A percentile compares a stretch with the other conserved stretches of the same genome.
phyloP scores from a whole-genome alignment of 2,888 invertebrate species.

The Clitarchus hookeri region DNA sequence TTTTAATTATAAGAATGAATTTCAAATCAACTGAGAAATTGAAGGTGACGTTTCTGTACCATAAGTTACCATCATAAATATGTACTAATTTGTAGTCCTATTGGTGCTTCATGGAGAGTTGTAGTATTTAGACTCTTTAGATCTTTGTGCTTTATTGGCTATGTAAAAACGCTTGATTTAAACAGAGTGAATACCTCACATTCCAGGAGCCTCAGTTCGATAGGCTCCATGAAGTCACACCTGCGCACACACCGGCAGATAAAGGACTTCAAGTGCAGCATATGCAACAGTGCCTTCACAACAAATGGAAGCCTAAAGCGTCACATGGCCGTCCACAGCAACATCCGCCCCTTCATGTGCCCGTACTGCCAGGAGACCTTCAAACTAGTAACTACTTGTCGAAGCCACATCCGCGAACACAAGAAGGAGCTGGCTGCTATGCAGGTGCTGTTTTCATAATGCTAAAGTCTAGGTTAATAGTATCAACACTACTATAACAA shows the following conservation, averaged over 20 bases:
- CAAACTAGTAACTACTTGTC: conserved; percentile 63
- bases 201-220: conserved; percentile 58
- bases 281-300: conserved; percentile 54
- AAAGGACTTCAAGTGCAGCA: conserved; percentile 58
- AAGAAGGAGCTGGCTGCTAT: conserved; percentile 58
- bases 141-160: too few species aligned
- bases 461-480: too few species aligned
- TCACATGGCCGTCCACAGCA: conserved; percentile 58
- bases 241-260: conserved; percentile 59
- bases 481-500: too few species aligned
- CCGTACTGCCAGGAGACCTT: conserved; percentile 65
- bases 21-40: too few species aligned
- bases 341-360: conserved; percentile 60
- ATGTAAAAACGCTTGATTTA: too few species aligned
- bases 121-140: too few species aligned
- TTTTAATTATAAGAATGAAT: too few species aligned
- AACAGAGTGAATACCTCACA: not conserved
- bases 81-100: too few species aligned
- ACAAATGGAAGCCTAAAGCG: conserved; percentile 61
- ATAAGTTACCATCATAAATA: too few species aligned
- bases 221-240: conserved; percentile 62
- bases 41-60: too few species aligned
- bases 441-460: conserved; percentile 40
- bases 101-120: too few species aligned
- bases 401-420: conserved; percentile 69